Evolutionary conservation across 2,113 vertebrate species (phyloP).

Genomic region (Harpagus bidentatus): DNA sequence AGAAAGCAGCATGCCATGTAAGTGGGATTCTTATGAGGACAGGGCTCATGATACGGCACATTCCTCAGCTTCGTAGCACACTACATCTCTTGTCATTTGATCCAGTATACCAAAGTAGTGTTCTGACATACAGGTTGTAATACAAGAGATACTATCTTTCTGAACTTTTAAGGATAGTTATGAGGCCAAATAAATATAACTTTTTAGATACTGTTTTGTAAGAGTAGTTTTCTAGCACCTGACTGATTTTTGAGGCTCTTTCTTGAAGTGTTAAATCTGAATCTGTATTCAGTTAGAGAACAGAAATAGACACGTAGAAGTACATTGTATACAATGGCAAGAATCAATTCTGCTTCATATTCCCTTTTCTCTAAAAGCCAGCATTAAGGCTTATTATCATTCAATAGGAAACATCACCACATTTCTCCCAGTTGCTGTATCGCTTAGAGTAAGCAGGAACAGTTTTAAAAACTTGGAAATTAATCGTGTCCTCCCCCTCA

Average conservation of each 20-base stretch:
- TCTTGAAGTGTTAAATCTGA: not conserved
- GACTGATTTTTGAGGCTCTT: not conserved
- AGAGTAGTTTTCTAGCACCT: not conserved
- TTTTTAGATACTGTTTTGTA: not conserved
- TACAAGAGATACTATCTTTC: not conserved
- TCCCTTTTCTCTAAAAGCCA: not conserved
- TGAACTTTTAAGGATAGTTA: not conserved
- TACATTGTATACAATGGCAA: not conserved
- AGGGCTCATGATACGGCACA: not conserved
- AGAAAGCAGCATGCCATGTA: not conserved
- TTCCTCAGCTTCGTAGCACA: not conserved
- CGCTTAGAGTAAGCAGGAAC: not conserved
- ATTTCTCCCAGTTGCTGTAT: not conserved
- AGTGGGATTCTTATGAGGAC: not conserved
- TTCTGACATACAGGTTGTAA: not conserved
- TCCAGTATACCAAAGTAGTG: not conserved
- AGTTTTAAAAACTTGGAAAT: not conserved
- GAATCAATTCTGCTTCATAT: not conserved
- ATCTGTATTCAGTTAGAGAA: not conserved
- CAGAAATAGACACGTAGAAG: not conserved
- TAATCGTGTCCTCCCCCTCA: not conserved
- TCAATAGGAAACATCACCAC: not conserved
- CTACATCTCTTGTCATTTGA: not conserved
- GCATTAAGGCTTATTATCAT: not conserved
- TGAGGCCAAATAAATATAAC: not conserved